Evolutionary conservation across 1,140 invertebrate genomes (phyloP).

Genomic region (Drosophila cardini): DNA sequence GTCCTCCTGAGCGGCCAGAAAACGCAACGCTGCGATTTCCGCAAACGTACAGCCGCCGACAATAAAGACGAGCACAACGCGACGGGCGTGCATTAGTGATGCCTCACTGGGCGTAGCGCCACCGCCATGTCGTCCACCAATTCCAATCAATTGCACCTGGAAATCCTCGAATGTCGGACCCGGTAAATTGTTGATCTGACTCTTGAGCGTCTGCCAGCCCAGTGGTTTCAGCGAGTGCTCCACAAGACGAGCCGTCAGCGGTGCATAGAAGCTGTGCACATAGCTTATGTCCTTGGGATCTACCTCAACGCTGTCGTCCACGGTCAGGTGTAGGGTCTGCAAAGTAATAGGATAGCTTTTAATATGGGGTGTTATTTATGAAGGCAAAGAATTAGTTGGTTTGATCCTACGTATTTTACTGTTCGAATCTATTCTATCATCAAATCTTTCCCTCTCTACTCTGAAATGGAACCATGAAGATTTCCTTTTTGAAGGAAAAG

Average conservation of each 20-base stretch:
- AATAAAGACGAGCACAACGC: constrained; percentile 96
- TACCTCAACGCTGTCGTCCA: constrained; percentile 94
- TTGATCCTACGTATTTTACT: too few species aligned
- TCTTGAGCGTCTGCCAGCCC: constrained; percentile 87
- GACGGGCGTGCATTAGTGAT: constrained; percentile 89
- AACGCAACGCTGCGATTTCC: constrained; percentile 96
- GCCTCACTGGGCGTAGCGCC: constrained; percentile 88
- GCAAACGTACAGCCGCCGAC: constrained; percentile 98
- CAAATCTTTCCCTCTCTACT: too few species aligned
- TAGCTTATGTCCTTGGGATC: constrained; percentile 96
- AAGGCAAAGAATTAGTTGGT: too few species aligned
- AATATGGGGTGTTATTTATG: too few species aligned
- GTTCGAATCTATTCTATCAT: too few species aligned
- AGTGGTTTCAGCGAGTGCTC: constrained; percentile 92
- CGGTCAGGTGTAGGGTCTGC: constrained; percentile 91
- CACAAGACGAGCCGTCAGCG: constrained; percentile 94
- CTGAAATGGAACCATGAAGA: too few species aligned
- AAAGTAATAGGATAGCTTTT: background rate
- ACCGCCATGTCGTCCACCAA: constrained; percentile 84
- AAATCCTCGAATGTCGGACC: constrained; percentile 87
- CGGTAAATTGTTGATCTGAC: constrained; percentile 87
- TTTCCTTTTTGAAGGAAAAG: too few species aligned
- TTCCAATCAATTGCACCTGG: constrained; percentile 86
- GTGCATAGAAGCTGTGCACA: constrained; percentile 97
- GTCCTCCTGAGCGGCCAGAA: constrained; percentile 96